Base-by-base conservation (phyloP, 2,888 invertebrate genomes). In the Cheilosia grossa region DNA sequence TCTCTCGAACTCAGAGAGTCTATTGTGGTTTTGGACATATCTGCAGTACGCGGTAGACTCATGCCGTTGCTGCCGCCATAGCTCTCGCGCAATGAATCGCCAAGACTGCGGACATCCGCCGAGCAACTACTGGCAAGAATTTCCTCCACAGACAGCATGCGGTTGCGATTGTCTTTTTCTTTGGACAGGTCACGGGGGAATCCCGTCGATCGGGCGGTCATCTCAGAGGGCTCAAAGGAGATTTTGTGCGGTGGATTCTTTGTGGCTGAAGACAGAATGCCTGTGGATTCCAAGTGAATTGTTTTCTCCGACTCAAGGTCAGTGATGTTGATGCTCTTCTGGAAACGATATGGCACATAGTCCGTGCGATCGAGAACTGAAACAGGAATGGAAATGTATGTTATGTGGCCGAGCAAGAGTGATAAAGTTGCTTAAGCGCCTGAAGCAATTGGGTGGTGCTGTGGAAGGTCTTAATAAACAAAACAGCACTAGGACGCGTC, bases 151-250 rank as follows among this genome's bases (percentile, higher is more conserved):
- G 91, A 90, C 6, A 91, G 69, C 59, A 21, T 42, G 24, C 77
- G 72, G 9, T 87, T 87, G 7, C 82, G 66, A 67, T 64, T 63
- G 21, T 9, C 19, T 19, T 79, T 87, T 2, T 78, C 30, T 33
- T n/a, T 74, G 49, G 44, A 56, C 5, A 78, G 27, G 4, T 87
- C 85, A 19, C 87, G 87, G 0, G 87, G 87, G 51, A 90, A 89
- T 2, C 89, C 87, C 0, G 92, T 92, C 0, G 92, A 91, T 9
- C 92, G 89, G 0, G 90, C 92, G 0, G 91, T 92, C 9, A 92
- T 91, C 82, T 92, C 91, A 0, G 88, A 88, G 0, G 92, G 91
- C 61, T 91, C 90, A 85, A 91, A 91, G 0, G 91, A 91, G 2
- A 91, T 88, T 61, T 90, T 89, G 15, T 87, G 75, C 2, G 15